Percentiles rank a stretch among this genome's conserved stretches.
Evolutionary conservation across 37 sponge, comb jelly and placozoan species (phyloP).

Genomic region (Cladorhizidae sp.): DNA sequence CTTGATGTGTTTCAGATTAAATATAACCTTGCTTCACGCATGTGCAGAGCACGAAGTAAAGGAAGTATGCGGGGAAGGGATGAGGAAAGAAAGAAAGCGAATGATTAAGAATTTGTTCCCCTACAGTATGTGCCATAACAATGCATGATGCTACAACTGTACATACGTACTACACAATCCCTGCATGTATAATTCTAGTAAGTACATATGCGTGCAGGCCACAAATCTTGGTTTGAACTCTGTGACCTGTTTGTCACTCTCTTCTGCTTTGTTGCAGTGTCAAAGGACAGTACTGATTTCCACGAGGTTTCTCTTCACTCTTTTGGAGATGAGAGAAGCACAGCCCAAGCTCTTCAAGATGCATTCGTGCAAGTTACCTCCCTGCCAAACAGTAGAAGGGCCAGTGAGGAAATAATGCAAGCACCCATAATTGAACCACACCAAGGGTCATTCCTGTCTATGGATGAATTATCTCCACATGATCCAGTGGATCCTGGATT

Average conservation of each 20-base stretch:
- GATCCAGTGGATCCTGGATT: slow-evolving; percentile 3
- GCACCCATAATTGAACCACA: neutral
- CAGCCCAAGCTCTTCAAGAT: slow-evolving; percentile 19
- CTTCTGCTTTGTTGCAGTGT: neutral
- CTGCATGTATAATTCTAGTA: neutral
- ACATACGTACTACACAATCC: no score
- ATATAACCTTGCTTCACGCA: no score
- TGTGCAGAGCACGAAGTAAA: no score
- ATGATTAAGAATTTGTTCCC: no score
- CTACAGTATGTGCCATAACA: no score
- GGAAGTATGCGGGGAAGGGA: no score
- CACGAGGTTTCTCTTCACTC: slow-evolving; percentile 15
- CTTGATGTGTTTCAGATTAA: no score
- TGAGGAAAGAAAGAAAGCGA: no score
- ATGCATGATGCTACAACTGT: no score
- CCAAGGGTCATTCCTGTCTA: neutral
- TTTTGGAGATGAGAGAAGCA: neutral
- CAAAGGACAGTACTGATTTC: slow-evolving; percentile 12
- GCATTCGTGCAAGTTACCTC: slow-evolving; percentile 34
- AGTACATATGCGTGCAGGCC: neutral
- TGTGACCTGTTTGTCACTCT: neutral
- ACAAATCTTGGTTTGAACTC: neutral
- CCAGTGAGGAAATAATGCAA: neutral
- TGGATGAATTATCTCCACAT: neutral
- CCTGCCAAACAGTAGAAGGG: neutral